These are phyloP conservation scores for Lagodon rhomboides DNA, from an alignment of 2,797 vertebrate species.

Conservation along the genomic window DNA sequence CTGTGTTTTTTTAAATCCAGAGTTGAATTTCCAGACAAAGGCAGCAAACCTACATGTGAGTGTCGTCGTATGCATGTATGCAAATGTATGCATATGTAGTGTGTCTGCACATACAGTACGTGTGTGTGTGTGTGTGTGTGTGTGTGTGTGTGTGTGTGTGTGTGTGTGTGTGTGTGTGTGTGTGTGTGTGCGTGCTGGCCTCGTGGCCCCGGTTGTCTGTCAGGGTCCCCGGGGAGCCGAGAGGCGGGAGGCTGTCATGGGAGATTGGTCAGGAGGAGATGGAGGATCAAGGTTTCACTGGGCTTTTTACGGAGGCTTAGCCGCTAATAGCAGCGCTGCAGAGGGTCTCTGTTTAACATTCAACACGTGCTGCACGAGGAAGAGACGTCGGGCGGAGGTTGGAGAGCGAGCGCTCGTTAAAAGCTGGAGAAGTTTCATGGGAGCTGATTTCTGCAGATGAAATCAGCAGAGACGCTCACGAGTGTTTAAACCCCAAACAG, in stretches of 20 bases:
- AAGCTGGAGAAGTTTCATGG: neutral
- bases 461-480: neutral
- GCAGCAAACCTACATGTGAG: neutral
- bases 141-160: neutral
- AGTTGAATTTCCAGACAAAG: conserved; percentile 25
- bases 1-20: conserved; percentile 9
- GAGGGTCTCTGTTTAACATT: conserved; percentile 35
- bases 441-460: neutral
- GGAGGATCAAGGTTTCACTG: conserved; percentile 40
- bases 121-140: neutral
- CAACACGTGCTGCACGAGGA: neutral
- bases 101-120: neutral
- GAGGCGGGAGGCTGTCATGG: conserved; percentile 37
- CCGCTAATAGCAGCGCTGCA: conserved; percentile 19
- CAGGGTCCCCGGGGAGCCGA: conserved; percentile 9
- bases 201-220: conserved; percentile 23
- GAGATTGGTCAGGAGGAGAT: conserved; percentile 42
- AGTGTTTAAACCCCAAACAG: too few relatives aligned
- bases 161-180: neutral
- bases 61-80: conserved; percentile 29
- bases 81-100: conserved; percentile 28
- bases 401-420: neutral
- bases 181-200: neutral
- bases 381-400: neutral
- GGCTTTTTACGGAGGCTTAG: conserved; percentile 47